phyloP scores from a whole-genome alignment of 2,888 invertebrate genomes.

The Plebejus argus region DNA sequence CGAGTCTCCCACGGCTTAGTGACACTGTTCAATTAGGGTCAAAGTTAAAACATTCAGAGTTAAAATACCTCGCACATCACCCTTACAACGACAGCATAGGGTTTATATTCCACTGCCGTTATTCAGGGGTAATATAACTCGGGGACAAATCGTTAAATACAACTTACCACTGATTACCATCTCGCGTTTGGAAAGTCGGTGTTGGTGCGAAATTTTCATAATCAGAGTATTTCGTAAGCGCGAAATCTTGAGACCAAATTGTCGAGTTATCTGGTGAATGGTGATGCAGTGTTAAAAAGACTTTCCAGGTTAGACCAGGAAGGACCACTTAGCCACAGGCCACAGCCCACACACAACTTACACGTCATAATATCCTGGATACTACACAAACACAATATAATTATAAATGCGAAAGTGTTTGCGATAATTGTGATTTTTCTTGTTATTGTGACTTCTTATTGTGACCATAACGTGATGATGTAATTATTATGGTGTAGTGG shows the following conservation, averaged over 20 bases:
- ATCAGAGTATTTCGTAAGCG: not conserved
- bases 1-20: constrained; percentile 49
- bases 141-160: constrained; percentile 23
- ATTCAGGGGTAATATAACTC: not conserved
- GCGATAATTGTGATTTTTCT: too few relatives aligned
- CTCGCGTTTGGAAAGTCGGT: constrained; percentile 8
- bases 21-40: constrained; percentile 49
- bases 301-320: too few relatives aligned
- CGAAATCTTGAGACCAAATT: not conserved
- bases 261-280: not conserved
- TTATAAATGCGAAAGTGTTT: too few relatives aligned
- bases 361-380: too few relatives aligned
- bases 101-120: not conserved
- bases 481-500: too few relatives aligned
- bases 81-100: not conserved
- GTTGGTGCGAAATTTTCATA: not conserved
- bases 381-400: too few relatives aligned
- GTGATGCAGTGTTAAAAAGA: too few relatives aligned
- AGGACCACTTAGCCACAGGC: too few relatives aligned
- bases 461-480: too few relatives aligned
- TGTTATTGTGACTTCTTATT: too few relatives aligned
- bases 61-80: not conserved
- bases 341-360: too few relatives aligned
- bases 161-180: constrained; percentile 23
- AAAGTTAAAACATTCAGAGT: constrained; percentile 33